These are phyloP conservation scores for Pseudopodoces humilis DNA, from an alignment of 2,113 vertebrate genomes.

Conservation along the genomic window DNA sequence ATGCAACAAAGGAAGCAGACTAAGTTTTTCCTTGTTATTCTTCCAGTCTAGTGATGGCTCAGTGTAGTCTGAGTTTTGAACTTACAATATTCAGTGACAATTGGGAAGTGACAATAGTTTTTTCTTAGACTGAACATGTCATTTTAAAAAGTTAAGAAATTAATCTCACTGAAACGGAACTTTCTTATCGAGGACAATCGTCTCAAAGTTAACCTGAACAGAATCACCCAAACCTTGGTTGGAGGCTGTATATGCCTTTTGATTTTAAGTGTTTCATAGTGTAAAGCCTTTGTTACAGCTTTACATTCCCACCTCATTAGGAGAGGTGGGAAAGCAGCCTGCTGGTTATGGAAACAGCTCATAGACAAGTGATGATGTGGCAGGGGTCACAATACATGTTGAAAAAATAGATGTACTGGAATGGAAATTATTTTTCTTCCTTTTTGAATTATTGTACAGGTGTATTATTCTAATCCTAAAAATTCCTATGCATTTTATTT, in stretches of 20 bases:
- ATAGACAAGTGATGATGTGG: background rate
- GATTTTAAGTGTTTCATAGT: background rate
- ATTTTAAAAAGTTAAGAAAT: background rate
- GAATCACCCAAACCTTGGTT: background rate
- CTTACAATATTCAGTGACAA: background rate
- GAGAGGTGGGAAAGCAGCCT: background rate
- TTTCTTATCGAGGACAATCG: background rate
- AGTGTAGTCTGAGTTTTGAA: background rate
- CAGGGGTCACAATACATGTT: background rate
- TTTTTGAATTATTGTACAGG: background rate
- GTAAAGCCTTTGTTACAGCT: background rate
- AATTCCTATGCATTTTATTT: background rate
- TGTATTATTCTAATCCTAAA: background rate
- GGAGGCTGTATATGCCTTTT: background rate
- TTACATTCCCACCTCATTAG: background rate
- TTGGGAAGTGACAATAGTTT: background rate
- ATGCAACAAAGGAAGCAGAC: background rate
- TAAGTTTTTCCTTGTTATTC: background rate
- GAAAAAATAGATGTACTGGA: background rate
- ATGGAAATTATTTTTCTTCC: background rate
- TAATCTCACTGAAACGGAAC: background rate
- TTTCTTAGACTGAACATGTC: background rate
- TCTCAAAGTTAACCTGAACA: background rate
- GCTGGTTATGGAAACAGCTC: background rate
- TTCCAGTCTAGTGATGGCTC: background rate